A percentile compares a stretch with the other conserved stretches of the same genome.
Evolutionary conservation across 2,888 invertebrate species (phyloP).

Genomic region (Sympetrum striolatum): DNA sequence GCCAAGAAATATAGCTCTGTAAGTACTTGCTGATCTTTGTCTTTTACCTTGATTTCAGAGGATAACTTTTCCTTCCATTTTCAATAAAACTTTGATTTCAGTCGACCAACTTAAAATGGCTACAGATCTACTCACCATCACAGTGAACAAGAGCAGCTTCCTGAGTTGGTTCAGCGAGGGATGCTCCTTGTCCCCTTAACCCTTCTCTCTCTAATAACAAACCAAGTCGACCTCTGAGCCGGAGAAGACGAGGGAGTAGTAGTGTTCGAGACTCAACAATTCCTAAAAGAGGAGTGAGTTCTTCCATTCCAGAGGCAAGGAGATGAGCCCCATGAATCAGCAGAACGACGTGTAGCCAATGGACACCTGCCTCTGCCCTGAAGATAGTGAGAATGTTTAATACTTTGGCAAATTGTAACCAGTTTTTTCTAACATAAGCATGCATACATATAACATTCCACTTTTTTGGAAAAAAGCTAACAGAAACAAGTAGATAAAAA

Average conservation of each 20-base stretch:
- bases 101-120: background rate
- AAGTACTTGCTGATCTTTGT: background rate
- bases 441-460: background rate
- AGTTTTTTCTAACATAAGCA: background rate
- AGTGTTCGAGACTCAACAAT: conserved; percentile 65
- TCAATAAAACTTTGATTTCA: background rate
- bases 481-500: background rate
- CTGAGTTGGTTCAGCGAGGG: conserved; percentile 56
- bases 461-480: background rate
- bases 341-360: conserved; percentile 68
- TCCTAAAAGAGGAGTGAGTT: conserved; percentile 64
- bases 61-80: background rate
- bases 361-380: conserved; percentile 64
- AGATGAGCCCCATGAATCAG: conserved; percentile 68
- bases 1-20: background rate
- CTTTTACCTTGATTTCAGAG: too few relatives aligned
- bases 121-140: conserved; percentile 55
- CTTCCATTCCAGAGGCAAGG: conserved; percentile 58
- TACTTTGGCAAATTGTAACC: too few relatives aligned
- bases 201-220: conserved; percentile 66
- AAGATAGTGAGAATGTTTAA: conserved; percentile 48
- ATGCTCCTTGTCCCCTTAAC: conserved; percentile 57
- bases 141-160: conserved; percentile 64
- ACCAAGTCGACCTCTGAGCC: conserved; percentile 68
- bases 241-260: conserved; percentile 63